Conservation (phyloP, 2,888 invertebrate species). For the Drosophila imparisetae region DNA sequence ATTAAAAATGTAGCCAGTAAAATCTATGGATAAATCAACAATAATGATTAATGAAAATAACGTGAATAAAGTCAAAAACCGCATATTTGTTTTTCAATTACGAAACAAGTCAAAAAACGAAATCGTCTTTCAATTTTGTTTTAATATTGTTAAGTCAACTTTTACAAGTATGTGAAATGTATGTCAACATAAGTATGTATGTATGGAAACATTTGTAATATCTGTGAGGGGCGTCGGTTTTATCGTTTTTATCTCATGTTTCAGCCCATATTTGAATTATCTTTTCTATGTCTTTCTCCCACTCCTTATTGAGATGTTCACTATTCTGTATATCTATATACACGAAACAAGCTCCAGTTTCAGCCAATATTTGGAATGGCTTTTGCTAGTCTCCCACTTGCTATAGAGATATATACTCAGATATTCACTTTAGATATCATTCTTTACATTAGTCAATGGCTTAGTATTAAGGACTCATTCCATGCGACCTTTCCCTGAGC, state of each 20-base stretch:
- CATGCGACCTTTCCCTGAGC: constrained; percentile 2
- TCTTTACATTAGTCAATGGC: background rate
- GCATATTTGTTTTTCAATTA: constrained; percentile 2
- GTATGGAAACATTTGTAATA: background rate
- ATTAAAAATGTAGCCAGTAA: constrained; percentile 62
- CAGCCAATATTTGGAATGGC: background rate
- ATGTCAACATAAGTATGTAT: background rate
- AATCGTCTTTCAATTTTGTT: background rate
- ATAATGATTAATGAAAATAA: constrained; percentile 57
- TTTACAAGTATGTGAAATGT: background rate
- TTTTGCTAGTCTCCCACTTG: background rate
- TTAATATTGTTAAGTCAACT: background rate
- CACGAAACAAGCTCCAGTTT: background rate
- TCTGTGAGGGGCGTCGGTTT: background rate
- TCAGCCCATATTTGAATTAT: background rate
- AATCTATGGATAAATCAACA: constrained; percentile 56
- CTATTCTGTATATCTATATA: background rate
- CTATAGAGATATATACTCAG: too few species aligned
- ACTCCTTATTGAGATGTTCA: background rate
- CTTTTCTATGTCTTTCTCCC: background rate
- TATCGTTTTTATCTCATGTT: background rate
- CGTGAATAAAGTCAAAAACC: constrained; percentile 17
- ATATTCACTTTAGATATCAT: background rate
- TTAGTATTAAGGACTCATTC: background rate
- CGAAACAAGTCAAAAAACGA: background rate